A percentile compares a stretch with the other conserved stretches of the same genome.
These are phyloP conservation scores for Isurus oxyrinchus DNA, from an alignment of 2,113 vertebrate genomes.

Conservation along the genomic window DNA sequence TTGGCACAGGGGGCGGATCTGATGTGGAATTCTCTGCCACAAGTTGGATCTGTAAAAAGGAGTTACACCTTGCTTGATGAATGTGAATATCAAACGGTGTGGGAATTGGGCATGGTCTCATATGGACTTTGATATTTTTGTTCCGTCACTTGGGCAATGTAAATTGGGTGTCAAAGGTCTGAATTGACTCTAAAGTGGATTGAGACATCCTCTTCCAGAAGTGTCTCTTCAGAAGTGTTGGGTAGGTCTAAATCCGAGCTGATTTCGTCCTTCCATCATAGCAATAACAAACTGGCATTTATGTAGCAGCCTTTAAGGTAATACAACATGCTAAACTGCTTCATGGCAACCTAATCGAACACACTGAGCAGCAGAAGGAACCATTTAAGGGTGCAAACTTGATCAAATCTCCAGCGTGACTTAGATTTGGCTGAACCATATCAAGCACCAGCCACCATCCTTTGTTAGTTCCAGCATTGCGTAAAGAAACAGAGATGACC, in stretches of 20 bases:
- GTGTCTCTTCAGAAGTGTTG: neutral
- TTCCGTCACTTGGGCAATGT: fast-evolving
- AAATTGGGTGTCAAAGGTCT: neutral
- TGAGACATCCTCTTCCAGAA: neutral
- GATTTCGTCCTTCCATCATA: neutral
- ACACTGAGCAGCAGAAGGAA: neutral
- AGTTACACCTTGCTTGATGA: neutral
- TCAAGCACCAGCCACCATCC: neutral
- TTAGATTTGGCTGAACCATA: neutral
- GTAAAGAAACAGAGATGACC: neutral
- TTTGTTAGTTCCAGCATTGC: neutral
- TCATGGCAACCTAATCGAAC: neutral
- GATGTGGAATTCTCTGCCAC: neutral
- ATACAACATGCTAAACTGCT: neutral
- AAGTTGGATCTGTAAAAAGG: neutral
- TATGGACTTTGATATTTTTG: neutral
- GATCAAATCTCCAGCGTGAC: neutral
- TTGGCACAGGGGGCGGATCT: neutral
- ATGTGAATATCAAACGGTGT: neutral
- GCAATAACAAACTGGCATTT: neutral
- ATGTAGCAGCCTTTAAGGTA: neutral
- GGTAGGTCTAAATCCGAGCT: neutral
- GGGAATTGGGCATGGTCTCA: neutral
- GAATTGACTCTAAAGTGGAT: neutral
- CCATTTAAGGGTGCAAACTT: neutral